Conservation (phyloP, 2,797 vertebrate genomes). For the Pangasius larnaudii region DNA sequence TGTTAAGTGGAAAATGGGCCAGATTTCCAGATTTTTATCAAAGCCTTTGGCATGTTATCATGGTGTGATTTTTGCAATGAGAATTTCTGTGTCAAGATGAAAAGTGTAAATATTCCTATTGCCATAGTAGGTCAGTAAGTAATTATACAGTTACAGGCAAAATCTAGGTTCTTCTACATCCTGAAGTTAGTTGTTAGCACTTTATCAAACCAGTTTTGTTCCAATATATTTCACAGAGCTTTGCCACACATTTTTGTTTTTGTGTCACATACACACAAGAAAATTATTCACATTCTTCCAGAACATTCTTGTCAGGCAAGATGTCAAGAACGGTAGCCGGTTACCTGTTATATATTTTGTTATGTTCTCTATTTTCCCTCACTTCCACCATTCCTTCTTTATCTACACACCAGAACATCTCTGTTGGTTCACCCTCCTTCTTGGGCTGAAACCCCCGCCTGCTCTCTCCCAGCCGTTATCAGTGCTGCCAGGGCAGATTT, state of each 20-base stretch:
- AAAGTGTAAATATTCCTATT: not conserved
- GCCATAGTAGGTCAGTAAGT: not conserved
- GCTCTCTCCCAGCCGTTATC: conserved; percentile 69
- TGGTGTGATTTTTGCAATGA: not conserved
- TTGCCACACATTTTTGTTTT: not conserved
- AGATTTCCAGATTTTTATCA: not conserved
- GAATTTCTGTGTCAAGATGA: not conserved
- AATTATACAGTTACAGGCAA: not conserved
- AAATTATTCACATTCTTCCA: not conserved
- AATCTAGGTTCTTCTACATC: not conserved
- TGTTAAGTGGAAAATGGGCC: not conserved
- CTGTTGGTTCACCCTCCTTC: conserved; percentile 43
- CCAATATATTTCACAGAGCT: not conserved
- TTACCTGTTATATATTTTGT: conserved; percentile 7
- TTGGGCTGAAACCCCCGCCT: conserved; percentile 38
- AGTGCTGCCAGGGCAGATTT: conserved; percentile 77
- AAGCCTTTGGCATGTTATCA: not conserved
- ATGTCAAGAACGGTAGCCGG: not conserved
- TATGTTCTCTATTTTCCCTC: not conserved
- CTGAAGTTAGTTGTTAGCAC: not conserved
- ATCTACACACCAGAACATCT: conserved; percentile 30
- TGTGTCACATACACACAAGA: not conserved
- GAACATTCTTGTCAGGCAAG: not conserved
- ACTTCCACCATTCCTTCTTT: conserved; percentile 31
- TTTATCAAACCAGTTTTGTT: not conserved